A percentile compares a stretch with the other conserved stretches of the same genome.
phyloP scores from a whole-genome alignment of 2,888 invertebrate genomes.

The Ennomos erosarius region DNA sequence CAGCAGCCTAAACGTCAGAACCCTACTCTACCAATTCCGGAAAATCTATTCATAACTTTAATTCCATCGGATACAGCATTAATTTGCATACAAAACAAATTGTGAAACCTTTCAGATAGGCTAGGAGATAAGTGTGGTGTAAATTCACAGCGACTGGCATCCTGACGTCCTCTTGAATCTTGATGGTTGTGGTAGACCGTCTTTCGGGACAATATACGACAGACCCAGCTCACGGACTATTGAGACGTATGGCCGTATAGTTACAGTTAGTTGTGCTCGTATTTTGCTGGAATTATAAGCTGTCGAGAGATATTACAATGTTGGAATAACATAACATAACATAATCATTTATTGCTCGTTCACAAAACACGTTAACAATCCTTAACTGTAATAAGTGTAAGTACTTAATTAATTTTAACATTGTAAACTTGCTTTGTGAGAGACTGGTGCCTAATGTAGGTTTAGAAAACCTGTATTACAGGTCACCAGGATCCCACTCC shows the following conservation, averaged over 20 bases:
- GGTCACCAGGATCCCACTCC: no score
- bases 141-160: conserved; percentile 34
- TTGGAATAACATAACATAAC: no score
- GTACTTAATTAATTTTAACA: no score
- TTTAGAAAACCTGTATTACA: no score
- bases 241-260: conserved; percentile 23
- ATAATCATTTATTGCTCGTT: no score
- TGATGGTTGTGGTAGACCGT: conserved; percentile 42
- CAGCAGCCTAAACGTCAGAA: conserved; percentile 5
- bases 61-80: conserved; percentile 18
- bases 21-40: conserved; percentile 10
- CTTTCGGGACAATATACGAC: conserved; percentile 44
- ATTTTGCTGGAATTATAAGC: no score
- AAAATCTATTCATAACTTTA: conserved; percentile 18
- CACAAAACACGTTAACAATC: no score
- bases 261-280: conserved; percentile 9
- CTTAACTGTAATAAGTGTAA: no score
- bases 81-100: conserved; percentile 24
- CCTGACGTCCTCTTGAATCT: conserved; percentile 31
- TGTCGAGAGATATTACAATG: no score
- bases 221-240: conserved; percentile 36
- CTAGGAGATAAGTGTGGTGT: conserved; percentile 28
- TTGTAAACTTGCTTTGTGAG: no score
- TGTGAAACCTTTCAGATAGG: conserved; percentile 25
- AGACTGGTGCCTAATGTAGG: no score